Percentiles rank a stretch among this genome's conserved stretches.
These are phyloP conservation scores for Andricus quercusramuli DNA, from an alignment of 2,888 invertebrate genomes.

Conservation along the genomic window DNA sequence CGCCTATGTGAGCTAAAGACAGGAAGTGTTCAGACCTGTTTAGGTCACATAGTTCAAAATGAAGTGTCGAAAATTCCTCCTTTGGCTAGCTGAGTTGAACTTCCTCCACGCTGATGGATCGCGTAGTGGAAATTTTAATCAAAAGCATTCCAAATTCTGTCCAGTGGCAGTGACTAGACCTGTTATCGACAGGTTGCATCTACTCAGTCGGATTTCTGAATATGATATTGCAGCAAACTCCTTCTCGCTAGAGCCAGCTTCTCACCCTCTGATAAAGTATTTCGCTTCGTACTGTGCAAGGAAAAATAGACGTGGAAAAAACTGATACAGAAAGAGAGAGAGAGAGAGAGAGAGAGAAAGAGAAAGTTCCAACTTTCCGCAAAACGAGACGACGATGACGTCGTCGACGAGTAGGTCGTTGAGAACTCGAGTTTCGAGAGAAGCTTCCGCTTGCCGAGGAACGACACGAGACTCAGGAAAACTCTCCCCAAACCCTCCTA, in stretches of 20 bases:
- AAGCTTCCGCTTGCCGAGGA: conserved; percentile 15
- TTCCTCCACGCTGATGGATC: neutral
- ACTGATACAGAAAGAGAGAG: neutral
- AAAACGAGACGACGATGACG: conserved; percentile 35
- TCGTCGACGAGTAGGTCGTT: conserved; percentile 16
- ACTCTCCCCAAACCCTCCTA: neutral
- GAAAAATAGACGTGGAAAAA: neutral
- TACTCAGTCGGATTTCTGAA: conserved; percentile 52
- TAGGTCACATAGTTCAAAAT: neutral
- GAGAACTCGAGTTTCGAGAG: conserved; percentile 20
- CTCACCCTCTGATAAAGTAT: conserved; percentile 22
- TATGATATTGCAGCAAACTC: conserved; percentile 58
- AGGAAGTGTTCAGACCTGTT: no score
- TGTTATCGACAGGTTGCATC: conserved; percentile 49
- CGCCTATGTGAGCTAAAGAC: no score
- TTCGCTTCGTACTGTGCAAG: neutral
- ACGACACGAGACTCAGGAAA: conserved; percentile 12
- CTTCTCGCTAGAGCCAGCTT: conserved; percentile 9
- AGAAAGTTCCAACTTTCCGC: conserved; percentile 30
- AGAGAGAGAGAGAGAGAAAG: neutral
- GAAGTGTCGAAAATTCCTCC: neutral
- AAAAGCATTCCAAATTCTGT: conserved; percentile 5
- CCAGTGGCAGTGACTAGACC: neutral
- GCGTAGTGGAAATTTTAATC: conserved; percentile 8
- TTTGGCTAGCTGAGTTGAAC: neutral